Percentiles rank a stretch among this genome's conserved stretches.
Conservation (phyloP, 2,797 vertebrate species). For the Sebastes steindachneri region DNA sequence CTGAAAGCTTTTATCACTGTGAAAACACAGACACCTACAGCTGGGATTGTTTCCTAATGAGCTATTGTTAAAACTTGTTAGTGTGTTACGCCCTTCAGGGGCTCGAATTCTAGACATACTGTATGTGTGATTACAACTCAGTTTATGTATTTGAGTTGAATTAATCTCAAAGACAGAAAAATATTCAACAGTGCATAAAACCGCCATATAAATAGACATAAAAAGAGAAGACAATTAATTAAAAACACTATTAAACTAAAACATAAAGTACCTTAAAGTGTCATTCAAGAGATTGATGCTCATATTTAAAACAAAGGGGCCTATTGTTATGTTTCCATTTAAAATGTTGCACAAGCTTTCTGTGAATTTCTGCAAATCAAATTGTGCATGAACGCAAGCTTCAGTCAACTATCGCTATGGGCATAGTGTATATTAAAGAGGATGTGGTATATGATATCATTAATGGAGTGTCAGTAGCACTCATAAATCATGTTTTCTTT, state of each 20-base stretch:
- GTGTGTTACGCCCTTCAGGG: background rate
- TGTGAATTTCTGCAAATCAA: background rate
- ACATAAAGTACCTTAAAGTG: background rate
- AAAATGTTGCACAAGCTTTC: background rate
- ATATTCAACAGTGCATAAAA: background rate
- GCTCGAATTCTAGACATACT: background rate
- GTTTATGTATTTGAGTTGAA: background rate
- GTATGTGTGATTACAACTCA: background rate
- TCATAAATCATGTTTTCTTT: too few relatives aligned
- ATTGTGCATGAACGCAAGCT: background rate
- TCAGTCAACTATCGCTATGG: fast-evolving
- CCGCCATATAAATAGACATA: background rate
- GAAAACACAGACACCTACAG: constrained; percentile 38
- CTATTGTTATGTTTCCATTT: background rate
- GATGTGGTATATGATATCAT: too few relatives aligned
- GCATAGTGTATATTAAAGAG: too few relatives aligned
- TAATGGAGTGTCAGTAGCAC: too few relatives aligned
- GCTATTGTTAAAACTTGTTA: constrained; percentile 33
- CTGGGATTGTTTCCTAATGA: constrained; percentile 35
- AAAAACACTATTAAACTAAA: background rate
- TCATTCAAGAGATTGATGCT: background rate
- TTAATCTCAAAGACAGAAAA: background rate
- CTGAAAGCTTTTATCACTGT: constrained; percentile 20
- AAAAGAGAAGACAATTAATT: background rate
- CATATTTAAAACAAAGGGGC: background rate